Evolutionary conservation across 2,888 invertebrate species (phyloP).

Genomic region (Microdon myrmicae): DNA sequence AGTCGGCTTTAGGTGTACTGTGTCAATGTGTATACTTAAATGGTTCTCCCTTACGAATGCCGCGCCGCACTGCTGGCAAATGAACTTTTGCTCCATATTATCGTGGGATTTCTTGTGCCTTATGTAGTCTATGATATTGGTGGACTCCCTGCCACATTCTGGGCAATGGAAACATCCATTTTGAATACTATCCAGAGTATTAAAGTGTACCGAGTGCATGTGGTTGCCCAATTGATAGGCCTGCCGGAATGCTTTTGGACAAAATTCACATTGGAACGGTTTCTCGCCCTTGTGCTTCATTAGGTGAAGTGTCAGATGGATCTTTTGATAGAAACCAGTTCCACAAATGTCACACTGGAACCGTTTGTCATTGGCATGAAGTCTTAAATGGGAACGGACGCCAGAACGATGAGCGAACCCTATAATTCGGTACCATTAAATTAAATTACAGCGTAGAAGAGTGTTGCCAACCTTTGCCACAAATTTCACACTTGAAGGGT

Average conservation of each 20-base stretch:
- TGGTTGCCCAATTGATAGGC: slow-evolving; percentile 39
- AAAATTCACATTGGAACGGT: slow-evolving; percentile 44
- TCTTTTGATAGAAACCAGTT: slow-evolving; percentile 37
- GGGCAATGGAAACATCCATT: slow-evolving; percentile 24
- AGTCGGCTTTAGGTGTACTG: slow-evolving; percentile 28
- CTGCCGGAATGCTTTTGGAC: slow-evolving; percentile 30
- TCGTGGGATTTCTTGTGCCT: slow-evolving; percentile 31
- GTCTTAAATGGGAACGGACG: slow-evolving; percentile 47
- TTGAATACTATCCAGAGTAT: slow-evolving; percentile 6
- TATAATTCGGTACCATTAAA: no score
- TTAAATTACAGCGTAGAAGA: not conserved
- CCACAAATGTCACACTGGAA: slow-evolving; percentile 48
- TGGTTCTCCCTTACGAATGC: slow-evolving; percentile 21
- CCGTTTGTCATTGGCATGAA: slow-evolving; percentile 33
- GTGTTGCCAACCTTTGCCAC: slow-evolving; percentile 47
- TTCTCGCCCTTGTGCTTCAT: slow-evolving; percentile 34
- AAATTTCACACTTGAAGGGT: slow-evolving; percentile 56
- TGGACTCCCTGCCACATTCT: slow-evolving; percentile 20
- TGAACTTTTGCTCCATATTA: slow-evolving; percentile 19
- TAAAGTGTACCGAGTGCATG: slow-evolving; percentile 33
- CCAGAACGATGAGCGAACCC: slow-evolving; percentile 55
- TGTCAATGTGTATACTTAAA: slow-evolving; percentile 33
- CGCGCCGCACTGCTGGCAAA: slow-evolving; percentile 34
- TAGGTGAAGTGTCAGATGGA: slow-evolving; percentile 33
- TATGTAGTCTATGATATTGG: slow-evolving; percentile 22